phyloP scores from a whole-genome alignment of 2,888 invertebrate genomes.

The Loripinus fragilis region DNA sequence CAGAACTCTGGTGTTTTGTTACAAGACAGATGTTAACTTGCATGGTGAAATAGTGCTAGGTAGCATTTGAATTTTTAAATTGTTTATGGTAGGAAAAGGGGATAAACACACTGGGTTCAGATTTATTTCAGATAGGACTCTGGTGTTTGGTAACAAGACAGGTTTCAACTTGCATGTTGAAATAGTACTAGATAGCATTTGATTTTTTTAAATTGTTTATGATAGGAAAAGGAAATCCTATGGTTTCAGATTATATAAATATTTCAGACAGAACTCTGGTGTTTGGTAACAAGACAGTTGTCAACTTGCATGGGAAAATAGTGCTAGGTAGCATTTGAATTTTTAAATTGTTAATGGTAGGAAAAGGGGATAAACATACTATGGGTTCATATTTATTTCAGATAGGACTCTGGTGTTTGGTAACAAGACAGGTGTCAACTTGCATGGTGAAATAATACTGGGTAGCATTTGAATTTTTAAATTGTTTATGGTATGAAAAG shows the following conservation, averaged over 20 bases:
- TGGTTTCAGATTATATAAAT: too few species aligned
- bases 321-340: constrained; percentile 96
- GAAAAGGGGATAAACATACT: too few species aligned
- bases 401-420: constrained; percentile 93
- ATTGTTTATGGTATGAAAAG: too few species aligned
- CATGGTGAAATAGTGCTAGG: constrained; percentile 95
- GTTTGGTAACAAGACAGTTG: constrained; percentile 95
- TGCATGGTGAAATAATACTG: constrained; percentile 94
- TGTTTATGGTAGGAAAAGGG: too few species aligned
- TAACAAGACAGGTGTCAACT: constrained; percentile 94
- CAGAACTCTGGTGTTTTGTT: constrained; percentile 92
- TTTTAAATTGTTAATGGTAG: too few species aligned
- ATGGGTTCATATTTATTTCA: too few species aligned
- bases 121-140: constrained; percentile 87
- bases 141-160: constrained; percentile 95
- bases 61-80: too few species aligned
- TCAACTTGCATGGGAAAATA: constrained; percentile 94
- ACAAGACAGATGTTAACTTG: constrained; percentile 94
- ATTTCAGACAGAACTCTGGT: constrained; percentile 90
- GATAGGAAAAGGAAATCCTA: too few species aligned
- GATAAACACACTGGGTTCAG: too few species aligned
- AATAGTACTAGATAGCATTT: constrained; percentile 94
- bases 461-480: too few species aligned
- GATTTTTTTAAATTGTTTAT: too few species aligned
- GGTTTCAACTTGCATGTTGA: constrained; percentile 96